Evolutionary conservation across 1,140 invertebrate genomes (phyloP), one percentile per base, ranked within the genome.

Genomic region (Zaprionus ornatus): DNA sequence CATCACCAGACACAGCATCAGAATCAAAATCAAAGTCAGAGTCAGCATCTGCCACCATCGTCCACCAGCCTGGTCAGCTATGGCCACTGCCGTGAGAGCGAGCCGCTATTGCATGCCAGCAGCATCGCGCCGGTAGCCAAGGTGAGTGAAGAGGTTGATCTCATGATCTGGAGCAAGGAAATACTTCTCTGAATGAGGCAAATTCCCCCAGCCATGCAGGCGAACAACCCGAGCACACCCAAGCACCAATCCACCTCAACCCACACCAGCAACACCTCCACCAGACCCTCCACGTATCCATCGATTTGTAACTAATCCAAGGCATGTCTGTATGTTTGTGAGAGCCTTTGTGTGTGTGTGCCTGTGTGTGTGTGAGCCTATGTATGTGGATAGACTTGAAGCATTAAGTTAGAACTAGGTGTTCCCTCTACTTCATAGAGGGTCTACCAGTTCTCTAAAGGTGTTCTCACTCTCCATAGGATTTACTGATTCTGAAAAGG

Each of bases 61-160:
- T 86, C 77, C 56, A 71, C 77, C 77, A 90, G 80, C 67, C 80
- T 82, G 62, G 90, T 9, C 29, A 32, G 92, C 83, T 90, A 88
- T 77, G 93, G 93, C 59, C 93, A 93, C 55, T 94, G 94, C 60
- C 94, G 94, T 61, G 95, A 96, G 92, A 95, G 94, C 83, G 95
- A 96, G 91, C 95, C 95, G 19, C 91, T 96, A 29, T 92, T 96
- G 66, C 95, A 95, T 54, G 81, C 93, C 32, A 93, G 93, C 29
- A 93, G 93, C 50, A 72, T 91, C 73, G 91, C 91, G 62, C 93
- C 92, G 54, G 81, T 92, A 77, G 91, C 91, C 85, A 92, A 92
- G 85, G 91, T 92, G 86, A 84, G 80, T 91, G 79, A 83, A 71
- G 81, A 90, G 70, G 67, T 80, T 71, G 80, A 82, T 45, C 59